Evolutionary conservation across 2,888 invertebrate species (phyloP).

Genomic region (Mesoligia furuncula): DNA sequence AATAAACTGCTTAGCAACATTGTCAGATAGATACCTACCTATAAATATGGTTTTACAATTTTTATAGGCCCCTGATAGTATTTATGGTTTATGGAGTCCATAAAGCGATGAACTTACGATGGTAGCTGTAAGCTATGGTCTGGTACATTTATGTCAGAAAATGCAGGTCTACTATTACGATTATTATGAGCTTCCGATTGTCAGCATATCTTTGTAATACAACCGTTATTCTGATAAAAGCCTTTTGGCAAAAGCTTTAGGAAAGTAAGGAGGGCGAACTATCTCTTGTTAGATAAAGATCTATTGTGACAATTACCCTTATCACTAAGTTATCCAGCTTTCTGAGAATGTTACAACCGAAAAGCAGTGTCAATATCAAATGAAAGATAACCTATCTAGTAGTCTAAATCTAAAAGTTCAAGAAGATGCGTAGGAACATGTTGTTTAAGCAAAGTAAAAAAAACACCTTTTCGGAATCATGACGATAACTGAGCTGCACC

Average conservation of each 20-base stretch:
- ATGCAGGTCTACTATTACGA: conserved; percentile 6
- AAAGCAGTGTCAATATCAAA: background rate
- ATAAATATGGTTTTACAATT: conserved; percentile 50
- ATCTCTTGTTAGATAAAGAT: background rate
- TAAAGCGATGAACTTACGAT: conserved; percentile 46
- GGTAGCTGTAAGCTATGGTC: conserved; percentile 38
- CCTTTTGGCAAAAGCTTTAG: background rate
- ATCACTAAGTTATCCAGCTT: background rate
- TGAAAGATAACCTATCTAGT: background rate
- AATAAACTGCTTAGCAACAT: conserved; percentile 55
- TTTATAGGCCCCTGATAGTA: conserved; percentile 41
- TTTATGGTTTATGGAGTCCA: conserved; percentile 49
- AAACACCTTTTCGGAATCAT: background rate
- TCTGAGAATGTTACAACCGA: background rate
- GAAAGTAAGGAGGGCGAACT: background rate
- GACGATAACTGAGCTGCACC: background rate
- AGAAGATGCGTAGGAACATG: background rate
- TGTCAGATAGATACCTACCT: conserved; percentile 28
- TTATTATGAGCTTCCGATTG: conserved; percentile 38
- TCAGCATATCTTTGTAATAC: conserved; percentile 9
- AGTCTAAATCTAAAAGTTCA: background rate
- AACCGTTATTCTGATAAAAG: background rate
- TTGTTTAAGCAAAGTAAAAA: no score
- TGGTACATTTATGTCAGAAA: conserved; percentile 22
- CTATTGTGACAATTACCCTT: background rate